Evolutionary conservation across 2,797 vertebrate genomes (phyloP).

Genomic region (Botia almorhae): DNA sequence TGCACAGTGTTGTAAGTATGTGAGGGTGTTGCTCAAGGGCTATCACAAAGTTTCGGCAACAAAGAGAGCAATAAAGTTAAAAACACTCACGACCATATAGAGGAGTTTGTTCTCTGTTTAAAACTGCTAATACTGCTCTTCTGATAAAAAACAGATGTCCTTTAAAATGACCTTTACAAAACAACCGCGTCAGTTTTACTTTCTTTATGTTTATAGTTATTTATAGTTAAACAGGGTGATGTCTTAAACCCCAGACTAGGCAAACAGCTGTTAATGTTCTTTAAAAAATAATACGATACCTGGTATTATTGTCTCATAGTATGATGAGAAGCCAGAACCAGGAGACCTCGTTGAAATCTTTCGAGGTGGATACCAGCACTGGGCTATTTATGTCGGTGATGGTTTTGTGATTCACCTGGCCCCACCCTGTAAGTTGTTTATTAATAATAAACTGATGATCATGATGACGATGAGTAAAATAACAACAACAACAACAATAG

Average conservation of each 20-base stretch:
- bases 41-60: neutral
- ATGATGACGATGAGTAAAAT: too few relatives aligned
- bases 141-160: neutral
- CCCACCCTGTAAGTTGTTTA: slow-evolving; percentile 73
- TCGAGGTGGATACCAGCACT: slow-evolving; percentile 78
- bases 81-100: neutral
- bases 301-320: slow-evolving; percentile 53
- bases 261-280: neutral
- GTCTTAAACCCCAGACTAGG: neutral
- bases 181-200: neutral
- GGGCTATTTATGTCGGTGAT: slow-evolving; percentile 80
- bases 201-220: neutral
- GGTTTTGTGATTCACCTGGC: slow-evolving; percentile 80
- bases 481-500: neutral
- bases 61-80: neutral
- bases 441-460: too few relatives aligned
- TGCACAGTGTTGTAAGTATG: slow-evolving; percentile 11
- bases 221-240: neutral
- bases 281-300: neutral
- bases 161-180: neutral
- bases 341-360: slow-evolving; percentile 83
- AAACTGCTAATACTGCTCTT: neutral
- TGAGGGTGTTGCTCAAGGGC: neutral
- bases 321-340: slow-evolving; percentile 70
- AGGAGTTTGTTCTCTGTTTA: neutral